Conservation (phyloP, 1,140 invertebrate species). For the Anoplolepis gracilipes region DNA sequence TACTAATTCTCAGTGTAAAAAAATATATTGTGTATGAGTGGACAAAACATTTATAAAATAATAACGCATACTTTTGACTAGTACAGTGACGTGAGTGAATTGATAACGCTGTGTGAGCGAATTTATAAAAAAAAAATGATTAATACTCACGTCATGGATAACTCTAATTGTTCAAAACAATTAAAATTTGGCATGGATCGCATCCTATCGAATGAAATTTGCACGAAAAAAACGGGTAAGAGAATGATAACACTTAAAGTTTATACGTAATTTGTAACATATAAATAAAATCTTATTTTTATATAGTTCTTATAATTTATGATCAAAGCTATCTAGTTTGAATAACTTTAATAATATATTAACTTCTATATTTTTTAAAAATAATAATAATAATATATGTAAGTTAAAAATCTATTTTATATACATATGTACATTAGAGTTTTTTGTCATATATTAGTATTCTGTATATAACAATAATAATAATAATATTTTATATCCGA, state of each 20-base stretch:
- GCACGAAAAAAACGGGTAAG: slow-evolving; percentile 73
- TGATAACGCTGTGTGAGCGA: background rate
- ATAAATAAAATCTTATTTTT: slow-evolving; percentile 13
- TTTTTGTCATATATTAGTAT: background rate
- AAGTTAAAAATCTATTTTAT: background rate
- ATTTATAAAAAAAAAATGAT: slow-evolving; percentile 51
- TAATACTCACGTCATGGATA: slow-evolving; percentile 57
- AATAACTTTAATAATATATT: background rate
- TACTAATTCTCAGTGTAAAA: background rate
- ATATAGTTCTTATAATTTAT: background rate
- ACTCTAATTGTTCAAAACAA: slow-evolving; percentile 70
- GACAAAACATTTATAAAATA: background rate
- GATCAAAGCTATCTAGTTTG: background rate
- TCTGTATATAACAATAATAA: too few relatives aligned
- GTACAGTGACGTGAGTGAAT: background rate
- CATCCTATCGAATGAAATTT: slow-evolving; percentile 84
- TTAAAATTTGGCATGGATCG: slow-evolving; percentile 86
- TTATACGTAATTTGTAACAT: background rate
- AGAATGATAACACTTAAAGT: background rate
- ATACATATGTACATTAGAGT: background rate
- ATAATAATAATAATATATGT: too few relatives aligned
- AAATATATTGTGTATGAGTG: background rate
- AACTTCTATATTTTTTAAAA: too few relatives aligned
- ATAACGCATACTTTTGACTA: background rate
- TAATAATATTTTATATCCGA: background rate